phyloP scores from a whole-genome alignment of 2,888 invertebrate species.

The Calliphora vomitoria region DNA sequence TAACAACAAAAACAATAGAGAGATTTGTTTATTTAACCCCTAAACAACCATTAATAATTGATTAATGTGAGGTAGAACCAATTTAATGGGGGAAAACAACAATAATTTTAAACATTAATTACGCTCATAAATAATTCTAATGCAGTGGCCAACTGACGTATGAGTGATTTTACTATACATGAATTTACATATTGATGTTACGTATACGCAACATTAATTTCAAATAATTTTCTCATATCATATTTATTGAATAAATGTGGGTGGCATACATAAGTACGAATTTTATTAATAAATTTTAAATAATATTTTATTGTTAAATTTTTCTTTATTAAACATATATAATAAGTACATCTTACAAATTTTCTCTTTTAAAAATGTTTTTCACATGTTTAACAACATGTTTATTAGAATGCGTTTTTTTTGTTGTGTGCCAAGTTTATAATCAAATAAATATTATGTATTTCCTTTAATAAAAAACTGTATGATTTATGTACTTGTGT shows the following conservation, averaged over 20 bases:
- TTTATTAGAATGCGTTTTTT: background rate
- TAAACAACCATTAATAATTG: background rate
- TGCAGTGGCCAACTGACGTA: constrained; percentile 11
- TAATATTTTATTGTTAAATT: background rate
- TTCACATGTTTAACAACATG: background rate
- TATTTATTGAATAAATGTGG: background rate
- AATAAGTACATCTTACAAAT: too few relatives aligned
- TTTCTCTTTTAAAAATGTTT: too few relatives aligned
- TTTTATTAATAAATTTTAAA: background rate
- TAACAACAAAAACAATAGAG: background rate
- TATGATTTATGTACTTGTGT: background rate
- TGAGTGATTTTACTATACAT: constrained; percentile 13
- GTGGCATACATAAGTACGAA: too few relatives aligned
- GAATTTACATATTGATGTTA: background rate
- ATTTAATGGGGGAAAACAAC: background rate
- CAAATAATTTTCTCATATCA: background rate
- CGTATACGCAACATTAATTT: background rate
- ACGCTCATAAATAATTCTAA: background rate
- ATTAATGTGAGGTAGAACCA: background rate
- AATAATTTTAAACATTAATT: background rate
- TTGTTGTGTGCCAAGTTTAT: background rate
- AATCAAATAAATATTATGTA: background rate
- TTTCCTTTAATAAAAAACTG: background rate
- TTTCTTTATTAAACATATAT: too few relatives aligned
- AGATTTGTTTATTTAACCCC: background rate